Conservation (phyloP, 2,113 vertebrate species). For the Danionella cerebrum region DNA sequence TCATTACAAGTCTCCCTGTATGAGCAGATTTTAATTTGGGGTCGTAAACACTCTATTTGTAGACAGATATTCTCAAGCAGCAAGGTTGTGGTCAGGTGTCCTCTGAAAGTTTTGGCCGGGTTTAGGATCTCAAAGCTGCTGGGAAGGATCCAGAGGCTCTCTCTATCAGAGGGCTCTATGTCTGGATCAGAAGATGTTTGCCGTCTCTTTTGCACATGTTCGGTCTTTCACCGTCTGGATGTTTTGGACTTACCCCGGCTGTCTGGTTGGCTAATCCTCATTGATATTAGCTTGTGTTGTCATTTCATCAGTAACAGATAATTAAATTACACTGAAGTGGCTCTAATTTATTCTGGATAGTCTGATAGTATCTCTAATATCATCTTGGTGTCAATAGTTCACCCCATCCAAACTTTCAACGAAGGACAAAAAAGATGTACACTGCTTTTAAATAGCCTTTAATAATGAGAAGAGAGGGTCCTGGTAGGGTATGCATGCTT, state of each 20-base stretch:
- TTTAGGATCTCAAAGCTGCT: conserved; percentile 4
- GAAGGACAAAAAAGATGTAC: neutral
- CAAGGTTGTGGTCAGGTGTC: neutral
- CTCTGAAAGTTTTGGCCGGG: conserved; percentile 2
- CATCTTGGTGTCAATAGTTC: neutral
- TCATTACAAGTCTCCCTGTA: neutral
- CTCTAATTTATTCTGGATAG: conserved; percentile 3
- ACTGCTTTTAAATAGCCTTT: neutral
- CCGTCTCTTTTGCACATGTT: neutral
- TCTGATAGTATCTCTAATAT: neutral
- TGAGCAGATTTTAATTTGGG: neutral
- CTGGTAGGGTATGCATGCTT: neutral
- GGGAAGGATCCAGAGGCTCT: neutral
- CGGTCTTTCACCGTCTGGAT: neutral
- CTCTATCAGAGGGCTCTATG: neutral
- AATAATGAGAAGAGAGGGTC: neutral
- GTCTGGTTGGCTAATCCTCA: neutral
- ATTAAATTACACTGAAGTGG: neutral
- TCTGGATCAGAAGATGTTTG: conserved; percentile 7
- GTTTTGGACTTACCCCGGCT: neutral
- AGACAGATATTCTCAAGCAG: neutral
- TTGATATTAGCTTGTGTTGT: conserved; percentile 3
- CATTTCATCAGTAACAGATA: conserved; percentile 3
- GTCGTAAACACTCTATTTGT: neutral
- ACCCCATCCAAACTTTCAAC: neutral